Percentiles rank a stretch among this genome's conserved stretches.
Evolutionary conservation across 1,140 invertebrate species (phyloP).

Genomic region (Brachystomella parvula): DNA sequence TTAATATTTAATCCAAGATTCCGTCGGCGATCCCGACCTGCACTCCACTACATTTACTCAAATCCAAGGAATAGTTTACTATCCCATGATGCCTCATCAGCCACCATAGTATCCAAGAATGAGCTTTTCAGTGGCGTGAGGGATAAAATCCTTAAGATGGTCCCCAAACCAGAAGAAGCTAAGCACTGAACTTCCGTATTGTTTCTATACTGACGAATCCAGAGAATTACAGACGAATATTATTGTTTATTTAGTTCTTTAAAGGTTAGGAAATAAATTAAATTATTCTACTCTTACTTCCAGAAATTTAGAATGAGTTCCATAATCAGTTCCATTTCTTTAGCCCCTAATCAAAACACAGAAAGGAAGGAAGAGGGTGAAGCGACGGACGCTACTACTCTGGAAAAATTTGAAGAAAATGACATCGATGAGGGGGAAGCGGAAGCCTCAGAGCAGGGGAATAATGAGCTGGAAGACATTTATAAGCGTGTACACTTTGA

Average conservation of each 20-base stretch:
- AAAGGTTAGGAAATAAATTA: too few relatives aligned
- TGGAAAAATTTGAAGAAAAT: not conserved
- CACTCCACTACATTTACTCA: not conserved
- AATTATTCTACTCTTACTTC: too few relatives aligned
- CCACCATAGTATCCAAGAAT: not conserved
- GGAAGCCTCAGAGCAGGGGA: not conserved
- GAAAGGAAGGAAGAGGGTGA: too few relatives aligned
- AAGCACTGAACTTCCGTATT: too few relatives aligned
- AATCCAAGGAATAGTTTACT: not conserved
- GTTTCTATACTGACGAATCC: too few relatives aligned
- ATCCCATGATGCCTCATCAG: not conserved
- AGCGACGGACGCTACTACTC: not conserved
- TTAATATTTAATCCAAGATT: not conserved
- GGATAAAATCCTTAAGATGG: not conserved
- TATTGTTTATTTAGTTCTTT: too few relatives aligned
- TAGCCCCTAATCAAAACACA: too few relatives aligned
- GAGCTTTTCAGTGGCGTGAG: not conserved
- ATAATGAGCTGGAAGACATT: slow-evolving; percentile 1
- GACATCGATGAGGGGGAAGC: not conserved
- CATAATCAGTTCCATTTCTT: too few relatives aligned
- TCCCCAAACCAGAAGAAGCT: too few relatives aligned
- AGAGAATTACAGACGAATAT: too few relatives aligned
- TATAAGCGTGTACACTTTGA: too few relatives aligned
- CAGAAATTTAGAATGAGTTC: too few relatives aligned
- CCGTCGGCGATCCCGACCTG: not conserved